Conservation (phyloP, 2,888 invertebrate genomes). For the Netelia fuscicornis region DNA sequence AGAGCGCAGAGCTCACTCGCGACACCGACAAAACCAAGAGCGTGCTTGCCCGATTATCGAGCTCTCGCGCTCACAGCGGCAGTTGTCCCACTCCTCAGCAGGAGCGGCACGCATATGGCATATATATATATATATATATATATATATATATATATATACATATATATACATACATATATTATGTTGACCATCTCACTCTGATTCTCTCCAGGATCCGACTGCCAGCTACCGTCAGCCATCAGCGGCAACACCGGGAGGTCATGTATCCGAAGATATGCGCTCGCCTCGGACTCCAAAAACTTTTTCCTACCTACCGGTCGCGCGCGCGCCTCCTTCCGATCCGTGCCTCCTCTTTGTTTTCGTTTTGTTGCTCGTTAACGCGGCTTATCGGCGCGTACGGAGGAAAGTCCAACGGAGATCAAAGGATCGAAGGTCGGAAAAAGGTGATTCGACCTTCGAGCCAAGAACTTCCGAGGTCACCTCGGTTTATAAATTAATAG, state of each 20-base stretch:
- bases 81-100: constrained; percentile 60
- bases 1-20: constrained; percentile 50
- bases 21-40: constrained; percentile 60
- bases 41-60: constrained; percentile 55
- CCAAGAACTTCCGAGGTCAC: too few relatives aligned
- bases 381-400: constrained; percentile 12
- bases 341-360: constrained; percentile 20
- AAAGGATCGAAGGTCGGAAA: too few relatives aligned
- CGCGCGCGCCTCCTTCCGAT: constrained; percentile 27
- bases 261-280: constrained; percentile 42
- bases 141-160: background rate
- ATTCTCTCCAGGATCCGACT: constrained; percentile 1
- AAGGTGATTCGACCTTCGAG: too few relatives aligned
- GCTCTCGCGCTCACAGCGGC: constrained; percentile 52
- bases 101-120: constrained; percentile 53
- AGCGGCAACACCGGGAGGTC: constrained; percentile 58
- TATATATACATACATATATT: background rate
- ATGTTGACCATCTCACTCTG: constrained; percentile 27
- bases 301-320: constrained; percentile 37
- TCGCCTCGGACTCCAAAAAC: constrained; percentile 21
- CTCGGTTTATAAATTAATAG: constrained; percentile 78
- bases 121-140: constrained; percentile 3
- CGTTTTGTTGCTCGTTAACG: constrained; percentile 15
- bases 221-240: constrained; percentile 30
- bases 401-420: background rate